Evolutionary conservation across 2,113 vertebrate species (phyloP), one percentile per base, ranked within the genome.

Genomic region (Eulacestoma nigropectus): DNA sequence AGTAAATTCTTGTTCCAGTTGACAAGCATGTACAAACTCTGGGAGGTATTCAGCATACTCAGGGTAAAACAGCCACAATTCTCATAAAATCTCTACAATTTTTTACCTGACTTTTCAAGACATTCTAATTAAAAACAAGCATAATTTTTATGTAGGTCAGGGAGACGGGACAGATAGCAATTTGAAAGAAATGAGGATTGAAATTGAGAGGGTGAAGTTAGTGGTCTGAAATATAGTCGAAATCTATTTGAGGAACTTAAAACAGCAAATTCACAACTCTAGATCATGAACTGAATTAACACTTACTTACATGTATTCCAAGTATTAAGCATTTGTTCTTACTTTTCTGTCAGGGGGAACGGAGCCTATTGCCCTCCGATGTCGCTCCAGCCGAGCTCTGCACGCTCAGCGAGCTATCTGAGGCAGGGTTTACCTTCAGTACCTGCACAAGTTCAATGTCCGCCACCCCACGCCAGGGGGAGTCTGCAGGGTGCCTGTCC

Each of bases 211-310:
- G 8, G 3, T 50, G 27, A 89, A 73, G 17, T 42, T 22, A 72
- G 18, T 47, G 44, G 13, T 68, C 35, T 86, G 32, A 72, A 84
- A 86, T 32, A n/a, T 0, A 64, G 6, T 33, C 0, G 0, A 50
- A 9, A 50, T 83, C 76, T 63, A 79, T 64, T 76, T 68, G 63
- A 72, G 39, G 29, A 75, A 59, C 5, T 64, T 46, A 52, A 72
- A 72, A 64, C 11, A 72, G 21, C 9, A 76, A 76, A 89, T 56
- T 80, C 16, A 39, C 69, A 4, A 27, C 59, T 76, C 19, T 16
- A 60, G n/a, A 80, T 15, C 12, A 52, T 44, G 33, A 69, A 56
- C 1, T 52, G 20, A 55, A 59, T 55, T 68, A 76, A 11, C 5
- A 19, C 42, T 72, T 67, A 26, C 21, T 79, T 69, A 37, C 5